Evolutionary conservation across 2,888 invertebrate genomes (phyloP).

Genomic region (Alitta virens): DNA sequence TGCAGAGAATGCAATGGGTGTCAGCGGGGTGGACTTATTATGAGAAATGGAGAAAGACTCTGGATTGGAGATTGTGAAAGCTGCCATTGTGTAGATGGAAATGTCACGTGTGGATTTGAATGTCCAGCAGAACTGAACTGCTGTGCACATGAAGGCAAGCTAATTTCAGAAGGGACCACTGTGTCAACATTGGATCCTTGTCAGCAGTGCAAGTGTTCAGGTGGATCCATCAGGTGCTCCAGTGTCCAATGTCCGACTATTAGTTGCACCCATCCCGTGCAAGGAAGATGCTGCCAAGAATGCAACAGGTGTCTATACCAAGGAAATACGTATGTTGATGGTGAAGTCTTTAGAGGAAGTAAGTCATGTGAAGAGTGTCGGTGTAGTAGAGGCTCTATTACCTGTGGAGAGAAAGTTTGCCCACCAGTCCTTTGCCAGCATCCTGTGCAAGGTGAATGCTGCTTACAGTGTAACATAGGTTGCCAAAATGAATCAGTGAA

Average conservation of each 20-base stretch:
- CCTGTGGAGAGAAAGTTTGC: no score
- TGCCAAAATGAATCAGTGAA: no score
- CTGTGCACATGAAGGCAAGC: not conserved
- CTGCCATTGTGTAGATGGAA: not conserved
- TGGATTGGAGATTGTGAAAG: not conserved
- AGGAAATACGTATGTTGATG: not conserved
- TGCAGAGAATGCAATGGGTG: constrained; percentile 6
- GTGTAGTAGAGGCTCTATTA: not conserved
- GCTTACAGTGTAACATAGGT: no score
- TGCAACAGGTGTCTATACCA: constrained; percentile 1
- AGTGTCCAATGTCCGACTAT: not conserved
- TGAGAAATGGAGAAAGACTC: not conserved
- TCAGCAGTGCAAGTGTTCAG: not conserved
- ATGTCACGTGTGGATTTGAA: not conserved
- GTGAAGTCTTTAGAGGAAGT: not conserved
- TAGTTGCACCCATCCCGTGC: constrained; percentile 1
- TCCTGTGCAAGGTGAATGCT: no score
- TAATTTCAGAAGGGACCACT: not conserved
- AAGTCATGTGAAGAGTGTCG: not conserved
- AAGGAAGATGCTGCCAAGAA: constrained; percentile 7
- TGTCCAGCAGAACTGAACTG: no score
- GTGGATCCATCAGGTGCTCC: constrained; percentile 3
- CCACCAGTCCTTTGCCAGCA: no score
- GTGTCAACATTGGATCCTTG: not conserved
- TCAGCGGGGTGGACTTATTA: not conserved